Conservation (phyloP, 2,113 vertebrate species). For the Xyliphius kryptos region DNA sequence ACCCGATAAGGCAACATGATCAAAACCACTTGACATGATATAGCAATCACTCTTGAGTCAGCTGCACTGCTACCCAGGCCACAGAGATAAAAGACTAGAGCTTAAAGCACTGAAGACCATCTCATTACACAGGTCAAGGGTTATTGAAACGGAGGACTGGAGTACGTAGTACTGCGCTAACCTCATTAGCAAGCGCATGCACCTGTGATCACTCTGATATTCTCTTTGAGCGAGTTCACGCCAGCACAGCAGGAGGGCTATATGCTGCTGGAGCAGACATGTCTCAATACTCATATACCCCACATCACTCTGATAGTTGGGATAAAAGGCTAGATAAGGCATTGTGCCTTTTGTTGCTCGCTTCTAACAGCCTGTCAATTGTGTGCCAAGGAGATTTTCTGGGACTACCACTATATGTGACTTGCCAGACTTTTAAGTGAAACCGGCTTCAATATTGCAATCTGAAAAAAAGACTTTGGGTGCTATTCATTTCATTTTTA, state of each 20-base stretch:
- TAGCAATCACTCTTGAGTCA: no score
- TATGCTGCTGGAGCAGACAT: conserved; percentile 37
- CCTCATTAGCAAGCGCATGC: conserved; percentile 62
- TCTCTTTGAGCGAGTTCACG: conserved; percentile 68
- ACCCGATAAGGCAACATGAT: conserved; percentile 10
- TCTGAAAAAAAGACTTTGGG: no score
- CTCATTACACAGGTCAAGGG: conserved; percentile 25
- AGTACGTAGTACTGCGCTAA: conserved; percentile 16
- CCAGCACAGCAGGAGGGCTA: conserved; percentile 40
- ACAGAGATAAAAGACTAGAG: conserved; percentile 33
- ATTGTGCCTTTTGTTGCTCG: conserved; percentile 56
- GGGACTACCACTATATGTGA: not conserved
- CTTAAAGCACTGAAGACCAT: conserved; percentile 16
- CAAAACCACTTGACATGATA: conserved; percentile 16
- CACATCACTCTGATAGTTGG: conserved; percentile 47
- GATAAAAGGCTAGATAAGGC: conserved; percentile 55
- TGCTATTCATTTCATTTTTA: no score
- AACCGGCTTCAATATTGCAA: no score
- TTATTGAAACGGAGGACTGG: conserved; percentile 11
- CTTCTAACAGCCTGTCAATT: conserved; percentile 32
- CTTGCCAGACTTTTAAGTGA: not conserved
- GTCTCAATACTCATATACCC: conserved; percentile 32
- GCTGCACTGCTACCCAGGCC: no score
- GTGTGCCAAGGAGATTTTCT: conserved; percentile 9
- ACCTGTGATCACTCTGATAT: conserved; percentile 69